phyloP scores from a whole-genome alignment of 2,113 vertebrate genomes.

The Neogale vison region DNA sequence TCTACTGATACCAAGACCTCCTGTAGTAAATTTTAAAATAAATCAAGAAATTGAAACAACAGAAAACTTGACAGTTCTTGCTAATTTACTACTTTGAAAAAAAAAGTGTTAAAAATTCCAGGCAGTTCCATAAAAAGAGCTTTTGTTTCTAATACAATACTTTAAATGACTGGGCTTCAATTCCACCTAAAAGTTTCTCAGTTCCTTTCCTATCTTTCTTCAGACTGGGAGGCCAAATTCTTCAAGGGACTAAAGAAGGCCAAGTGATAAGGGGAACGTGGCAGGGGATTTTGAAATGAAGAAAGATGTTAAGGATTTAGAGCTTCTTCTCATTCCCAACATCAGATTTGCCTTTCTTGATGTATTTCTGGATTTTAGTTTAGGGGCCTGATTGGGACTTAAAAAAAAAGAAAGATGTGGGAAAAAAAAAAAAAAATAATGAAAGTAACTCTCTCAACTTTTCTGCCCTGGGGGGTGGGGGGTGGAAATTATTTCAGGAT shows the following conservation, averaged over 20 bases:
- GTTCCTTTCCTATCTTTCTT: constrained; percentile 33
- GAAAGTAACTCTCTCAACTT: constrained; percentile 61
- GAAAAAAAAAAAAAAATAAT: constrained; percentile 47
- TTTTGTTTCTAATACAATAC: neutral
- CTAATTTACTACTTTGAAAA: constrained; percentile 20
- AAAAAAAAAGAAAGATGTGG: constrained; percentile 50
- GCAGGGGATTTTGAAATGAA: constrained; percentile 64
- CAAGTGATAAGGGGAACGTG: neutral
- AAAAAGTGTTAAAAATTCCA: neutral
- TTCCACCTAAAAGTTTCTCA: constrained; percentile 42
- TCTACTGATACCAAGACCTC: neutral
- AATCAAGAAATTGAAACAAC: neutral
- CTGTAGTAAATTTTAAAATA: neutral
- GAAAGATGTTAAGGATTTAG: constrained; percentile 60
- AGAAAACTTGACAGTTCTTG: neutral
- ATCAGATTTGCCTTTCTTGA: constrained; percentile 62
- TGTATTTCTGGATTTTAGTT: constrained; percentile 73
- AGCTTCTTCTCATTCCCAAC: constrained; percentile 52
- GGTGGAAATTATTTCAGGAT: constrained; percentile 39
- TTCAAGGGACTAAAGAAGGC: constrained; percentile 68
- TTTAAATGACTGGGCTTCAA: neutral
- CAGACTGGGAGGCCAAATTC: constrained; percentile 40
- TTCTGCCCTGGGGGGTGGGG: neutral
- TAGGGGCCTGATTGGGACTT: constrained; percentile 54
- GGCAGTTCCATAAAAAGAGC: neutral